A percentile compares a stretch with the other conserved stretches of the same genome.
phyloP scores from a whole-genome alignment of 2,888 invertebrate species.

The Amphipoea lucens region DNA sequence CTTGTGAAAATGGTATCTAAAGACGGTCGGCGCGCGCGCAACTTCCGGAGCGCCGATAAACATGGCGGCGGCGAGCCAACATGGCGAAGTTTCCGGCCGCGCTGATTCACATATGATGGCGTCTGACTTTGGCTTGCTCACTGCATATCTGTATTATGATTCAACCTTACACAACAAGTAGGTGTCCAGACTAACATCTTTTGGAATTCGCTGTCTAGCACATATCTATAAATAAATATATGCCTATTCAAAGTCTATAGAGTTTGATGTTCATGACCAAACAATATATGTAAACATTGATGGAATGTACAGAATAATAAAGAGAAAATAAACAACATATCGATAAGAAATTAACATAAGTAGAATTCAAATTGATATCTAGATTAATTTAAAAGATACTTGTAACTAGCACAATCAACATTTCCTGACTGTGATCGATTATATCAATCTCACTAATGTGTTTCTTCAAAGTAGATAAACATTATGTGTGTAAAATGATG shows the following conservation, averaged over 20 bases:
- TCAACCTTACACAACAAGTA: constrained; percentile 87
- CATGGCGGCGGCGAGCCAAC: constrained; percentile 88
- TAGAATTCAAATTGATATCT: constrained; percentile 41
- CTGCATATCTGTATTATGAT: constrained; percentile 88
- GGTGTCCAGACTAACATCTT: constrained; percentile 80
- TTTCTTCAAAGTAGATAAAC: constrained; percentile 49
- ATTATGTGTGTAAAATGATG: constrained; percentile 68
- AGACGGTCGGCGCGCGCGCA: constrained; percentile 89
- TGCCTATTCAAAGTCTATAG: constrained; percentile 23
- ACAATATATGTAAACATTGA: constrained; percentile 27
- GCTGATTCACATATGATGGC: constrained; percentile 88
- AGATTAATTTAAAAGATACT: constrained; percentile 56
- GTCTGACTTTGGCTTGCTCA: constrained; percentile 85
- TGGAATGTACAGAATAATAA: constrained; percentile 18
- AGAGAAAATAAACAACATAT: constrained; percentile 23
- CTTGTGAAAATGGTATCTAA: constrained; percentile 87
- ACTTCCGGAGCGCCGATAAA: constrained; percentile 89
- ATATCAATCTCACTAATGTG: constrained; percentile 38
- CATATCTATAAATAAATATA: constrained; percentile 62
- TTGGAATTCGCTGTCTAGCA: constrained; percentile 79
- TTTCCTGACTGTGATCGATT: constrained; percentile 55
- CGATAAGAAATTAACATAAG: constrained; percentile 45
- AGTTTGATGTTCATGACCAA: constrained; percentile 30
- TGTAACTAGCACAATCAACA: constrained; percentile 30
- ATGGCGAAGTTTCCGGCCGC: constrained; percentile 89